These are phyloP conservation scores for Xyrichtys novacula DNA, from an alignment of 2,797 vertebrate genomes.

Conservation along the genomic window DNA sequence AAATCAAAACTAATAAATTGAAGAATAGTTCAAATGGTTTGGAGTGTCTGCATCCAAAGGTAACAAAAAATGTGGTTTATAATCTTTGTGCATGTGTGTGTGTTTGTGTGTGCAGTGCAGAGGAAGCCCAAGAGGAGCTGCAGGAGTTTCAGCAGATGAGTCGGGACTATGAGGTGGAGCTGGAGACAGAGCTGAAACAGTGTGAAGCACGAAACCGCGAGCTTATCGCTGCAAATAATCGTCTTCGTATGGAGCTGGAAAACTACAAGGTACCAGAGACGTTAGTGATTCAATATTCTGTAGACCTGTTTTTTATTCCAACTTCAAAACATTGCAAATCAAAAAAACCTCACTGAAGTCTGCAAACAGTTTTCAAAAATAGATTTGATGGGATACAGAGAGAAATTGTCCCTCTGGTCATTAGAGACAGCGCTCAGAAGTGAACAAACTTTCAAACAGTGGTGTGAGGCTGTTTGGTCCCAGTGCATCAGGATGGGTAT, in stretches of 20 bases:
- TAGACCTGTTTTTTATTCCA: accelerated
- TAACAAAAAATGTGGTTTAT: background rate
- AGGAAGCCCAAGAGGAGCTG: constrained; percentile 90
- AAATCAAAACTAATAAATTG: background rate
- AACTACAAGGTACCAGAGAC: constrained; percentile 86
- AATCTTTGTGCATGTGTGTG: background rate
- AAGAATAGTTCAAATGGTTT: background rate
- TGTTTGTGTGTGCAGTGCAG: constrained; percentile 78
- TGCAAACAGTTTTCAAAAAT: background rate
- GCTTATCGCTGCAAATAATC: constrained; percentile 89
- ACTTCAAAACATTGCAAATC: background rate
- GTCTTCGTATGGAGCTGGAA: constrained; percentile 91
- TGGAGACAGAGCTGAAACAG: constrained; percentile 94
- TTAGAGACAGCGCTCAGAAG: background rate
- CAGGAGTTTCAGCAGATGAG: constrained; percentile 97
- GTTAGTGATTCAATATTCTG: background rate
- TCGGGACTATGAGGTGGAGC: constrained; percentile 94
- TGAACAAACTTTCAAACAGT: background rate
- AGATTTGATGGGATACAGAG: background rate
- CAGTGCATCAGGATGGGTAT: background rate
- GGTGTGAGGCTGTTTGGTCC: background rate
- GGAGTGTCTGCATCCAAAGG: background rate
- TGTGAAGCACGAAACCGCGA: constrained; percentile 91
- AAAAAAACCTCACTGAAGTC: background rate
- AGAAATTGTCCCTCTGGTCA: background rate